A percentile compares a stretch with the other conserved stretches of the same genome.
phyloP scores from a whole-genome alignment of 2,888 invertebrate genomes.

The Latrodectus hesperus region DNA sequence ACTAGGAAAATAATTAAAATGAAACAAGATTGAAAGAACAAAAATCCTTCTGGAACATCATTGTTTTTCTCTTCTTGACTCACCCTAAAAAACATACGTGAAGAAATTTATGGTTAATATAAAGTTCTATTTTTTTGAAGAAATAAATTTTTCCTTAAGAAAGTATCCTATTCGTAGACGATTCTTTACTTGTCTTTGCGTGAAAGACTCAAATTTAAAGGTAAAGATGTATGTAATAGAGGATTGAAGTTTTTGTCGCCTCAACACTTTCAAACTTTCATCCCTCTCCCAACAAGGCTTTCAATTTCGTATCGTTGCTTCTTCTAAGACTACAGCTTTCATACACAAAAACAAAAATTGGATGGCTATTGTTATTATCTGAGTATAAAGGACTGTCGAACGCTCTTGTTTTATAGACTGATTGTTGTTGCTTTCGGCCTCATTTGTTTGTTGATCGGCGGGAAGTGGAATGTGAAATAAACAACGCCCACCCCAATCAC shows the following conservation, averaged over 20 bases:
- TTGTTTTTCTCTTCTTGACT: no score
- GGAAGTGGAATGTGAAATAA: constrained; percentile 64
- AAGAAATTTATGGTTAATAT: no score
- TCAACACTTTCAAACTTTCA: constrained; percentile 22
- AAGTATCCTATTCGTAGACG: background rate
- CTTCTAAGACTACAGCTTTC: constrained; percentile 18
- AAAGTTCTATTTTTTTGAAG: no score
- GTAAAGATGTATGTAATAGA: background rate
- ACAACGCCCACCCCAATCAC: constrained; percentile 34
- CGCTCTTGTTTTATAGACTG: constrained; percentile 36
- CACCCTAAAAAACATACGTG: no score
- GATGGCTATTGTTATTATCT: constrained; percentile 31
- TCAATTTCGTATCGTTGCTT: constrained; percentile 49
- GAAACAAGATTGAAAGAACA: no score
- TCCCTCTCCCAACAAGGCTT: constrained; percentile 24
- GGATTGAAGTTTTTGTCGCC: constrained; percentile 30
- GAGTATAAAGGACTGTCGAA: constrained; percentile 31
- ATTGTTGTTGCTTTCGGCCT: constrained; percentile 56
- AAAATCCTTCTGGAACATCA: no score
- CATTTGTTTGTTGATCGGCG: constrained; percentile 58
- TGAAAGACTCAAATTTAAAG: constrained; percentile 26
- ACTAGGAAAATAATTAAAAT: no score
- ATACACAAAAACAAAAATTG: constrained; percentile 14
- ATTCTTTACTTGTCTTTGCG: background rate
- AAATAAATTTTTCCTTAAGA: no score